phyloP scores from a whole-genome alignment of 2,888 invertebrate genomes.

The Beris chalybata region DNA sequence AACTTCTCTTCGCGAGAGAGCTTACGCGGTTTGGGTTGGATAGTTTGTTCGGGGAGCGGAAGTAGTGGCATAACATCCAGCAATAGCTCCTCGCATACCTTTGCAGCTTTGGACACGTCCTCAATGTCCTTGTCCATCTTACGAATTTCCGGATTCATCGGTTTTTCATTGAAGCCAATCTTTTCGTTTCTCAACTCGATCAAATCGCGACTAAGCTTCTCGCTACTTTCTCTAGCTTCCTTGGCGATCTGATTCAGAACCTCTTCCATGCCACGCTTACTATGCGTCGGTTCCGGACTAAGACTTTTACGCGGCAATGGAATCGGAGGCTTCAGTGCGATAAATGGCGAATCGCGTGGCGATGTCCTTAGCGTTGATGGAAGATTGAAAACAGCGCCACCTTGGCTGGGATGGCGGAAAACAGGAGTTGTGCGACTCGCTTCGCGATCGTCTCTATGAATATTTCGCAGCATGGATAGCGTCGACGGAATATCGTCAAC shows the following conservation, averaged over 20 bases:
- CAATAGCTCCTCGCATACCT: conserved; percentile 58
- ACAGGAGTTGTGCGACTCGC: conserved; percentile 39
- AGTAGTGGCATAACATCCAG: conserved; percentile 52
- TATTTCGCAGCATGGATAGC: conserved; percentile 48
- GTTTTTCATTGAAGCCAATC: neutral
- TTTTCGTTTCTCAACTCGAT: conserved; percentile 59
- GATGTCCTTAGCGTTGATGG: conserved; percentile 47
- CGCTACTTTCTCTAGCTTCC: conserved; percentile 75
- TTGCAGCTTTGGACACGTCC: conserved; percentile 57
- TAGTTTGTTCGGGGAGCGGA: conserved; percentile 33
- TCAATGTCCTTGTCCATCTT: conserved; percentile 52
- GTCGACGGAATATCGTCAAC: conserved; percentile 50
- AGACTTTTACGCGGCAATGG: conserved; percentile 59
- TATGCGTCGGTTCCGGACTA: conserved; percentile 59
- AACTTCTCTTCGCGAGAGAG: conserved; percentile 51
- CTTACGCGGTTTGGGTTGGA: conserved; percentile 43
- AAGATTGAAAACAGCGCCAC: conserved; percentile 53
- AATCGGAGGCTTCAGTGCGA: conserved; percentile 61
- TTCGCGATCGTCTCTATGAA: conserved; percentile 49
- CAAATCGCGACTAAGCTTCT: conserved; percentile 68
- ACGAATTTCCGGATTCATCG: conserved; percentile 8
- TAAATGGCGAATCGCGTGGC: conserved; percentile 40
- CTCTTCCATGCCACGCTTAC: conserved; percentile 65
- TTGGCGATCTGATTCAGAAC: conserved; percentile 72
- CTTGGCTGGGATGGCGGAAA: conserved; percentile 53